A percentile compares a stretch with the other conserved stretches of the same genome.
Conservation (phyloP, 53 echinoderm and acorn worm species). For the Zoroaster sp. region DNA sequence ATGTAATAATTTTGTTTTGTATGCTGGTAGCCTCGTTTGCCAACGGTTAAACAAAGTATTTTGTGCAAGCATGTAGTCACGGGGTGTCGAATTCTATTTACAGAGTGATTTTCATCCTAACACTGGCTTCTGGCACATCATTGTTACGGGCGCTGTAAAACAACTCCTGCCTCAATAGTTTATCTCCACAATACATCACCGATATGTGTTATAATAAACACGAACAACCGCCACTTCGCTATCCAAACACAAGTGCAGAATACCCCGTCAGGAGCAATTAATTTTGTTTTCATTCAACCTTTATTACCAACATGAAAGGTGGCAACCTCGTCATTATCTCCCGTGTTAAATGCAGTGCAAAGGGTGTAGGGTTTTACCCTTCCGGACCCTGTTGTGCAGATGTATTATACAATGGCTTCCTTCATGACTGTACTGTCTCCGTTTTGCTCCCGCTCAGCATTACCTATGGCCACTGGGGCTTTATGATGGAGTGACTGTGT, state of each 20-base stretch:
- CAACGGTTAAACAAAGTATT: background rate
- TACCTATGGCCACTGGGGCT: background rate
- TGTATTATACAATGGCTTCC: background rate
- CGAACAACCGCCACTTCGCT: background rate
- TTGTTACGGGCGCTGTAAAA: background rate
- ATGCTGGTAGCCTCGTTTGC: background rate
- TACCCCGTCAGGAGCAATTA: slow-evolving; percentile 11
- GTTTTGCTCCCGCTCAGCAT: no score
- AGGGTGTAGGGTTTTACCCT: slow-evolving; percentile 3
- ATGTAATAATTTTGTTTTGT: slow-evolving; percentile 2
- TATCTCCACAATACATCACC: background rate
- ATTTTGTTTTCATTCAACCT: slow-evolving; percentile 15
- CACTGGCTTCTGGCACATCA: background rate
- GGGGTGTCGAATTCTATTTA: slow-evolving; percentile 22
- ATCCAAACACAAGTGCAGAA: background rate
- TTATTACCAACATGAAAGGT: background rate
- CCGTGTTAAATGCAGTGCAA: slow-evolving; percentile 15
- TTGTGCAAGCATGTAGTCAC: background rate
- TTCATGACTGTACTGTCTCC: no score
- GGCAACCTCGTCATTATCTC: background rate
- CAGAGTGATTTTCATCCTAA: background rate
- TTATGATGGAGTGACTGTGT: no score
- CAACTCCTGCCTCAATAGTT: background rate
- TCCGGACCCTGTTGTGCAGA: slow-evolving; percentile 8
- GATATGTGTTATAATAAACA: background rate